Evolutionary conservation across 1,140 invertebrate species (phyloP).

Genomic region (Metopolophium dirhodum): DNA sequence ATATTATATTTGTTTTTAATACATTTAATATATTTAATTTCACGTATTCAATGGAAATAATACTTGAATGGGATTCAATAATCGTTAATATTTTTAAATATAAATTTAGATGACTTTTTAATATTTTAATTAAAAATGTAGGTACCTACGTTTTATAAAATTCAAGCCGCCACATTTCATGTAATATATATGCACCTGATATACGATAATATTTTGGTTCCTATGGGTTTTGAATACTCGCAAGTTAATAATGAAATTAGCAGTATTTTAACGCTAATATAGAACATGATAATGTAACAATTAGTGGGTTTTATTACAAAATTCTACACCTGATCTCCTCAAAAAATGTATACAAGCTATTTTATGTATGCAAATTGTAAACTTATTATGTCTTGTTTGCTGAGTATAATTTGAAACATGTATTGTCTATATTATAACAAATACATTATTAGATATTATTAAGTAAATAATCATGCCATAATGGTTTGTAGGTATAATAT

Average conservation of each 20-base stretch:
- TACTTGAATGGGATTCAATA: background rate
- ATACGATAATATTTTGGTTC: background rate
- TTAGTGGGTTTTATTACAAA: slow-evolving; percentile 2
- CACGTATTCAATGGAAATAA: background rate
- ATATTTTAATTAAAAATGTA: background rate
- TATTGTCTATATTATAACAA: background rate
- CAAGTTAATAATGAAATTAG: background rate
- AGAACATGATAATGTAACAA: background rate
- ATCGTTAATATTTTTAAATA: background rate
- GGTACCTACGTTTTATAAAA: background rate
- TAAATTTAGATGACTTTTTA: too few species aligned
- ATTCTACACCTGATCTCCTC: background rate
- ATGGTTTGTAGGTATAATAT: background rate
- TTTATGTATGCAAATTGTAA: background rate
- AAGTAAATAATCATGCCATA: background rate
- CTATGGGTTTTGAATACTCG: background rate
- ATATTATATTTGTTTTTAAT: background rate
- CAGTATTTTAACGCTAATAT: background rate
- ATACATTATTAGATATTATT: background rate
- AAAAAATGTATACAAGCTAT: background rate
- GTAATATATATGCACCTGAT: background rate
- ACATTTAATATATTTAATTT: background rate
- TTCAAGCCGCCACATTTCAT: background rate
- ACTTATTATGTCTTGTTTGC: background rate
- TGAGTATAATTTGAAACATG: background rate